Evolutionary conservation across 2,888 invertebrate genomes (phyloP).

Genomic region (Drosophila emarginata): DNA sequence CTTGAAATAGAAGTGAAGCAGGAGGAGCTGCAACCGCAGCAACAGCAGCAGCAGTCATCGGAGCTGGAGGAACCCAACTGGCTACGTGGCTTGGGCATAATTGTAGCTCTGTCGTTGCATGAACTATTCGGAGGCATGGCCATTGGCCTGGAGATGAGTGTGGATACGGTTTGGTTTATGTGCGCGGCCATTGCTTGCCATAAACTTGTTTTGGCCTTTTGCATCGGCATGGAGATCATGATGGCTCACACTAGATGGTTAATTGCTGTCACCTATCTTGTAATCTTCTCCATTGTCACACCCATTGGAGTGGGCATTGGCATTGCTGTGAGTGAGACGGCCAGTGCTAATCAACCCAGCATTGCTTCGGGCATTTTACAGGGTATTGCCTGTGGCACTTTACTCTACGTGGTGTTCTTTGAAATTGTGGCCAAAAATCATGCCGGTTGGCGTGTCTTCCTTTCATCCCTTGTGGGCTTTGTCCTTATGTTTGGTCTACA

Average conservation of each 20-base stretch:
- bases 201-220: slow-evolving; percentile 93
- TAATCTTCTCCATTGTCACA: slow-evolving; percentile 91
- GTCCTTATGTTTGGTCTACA: slow-evolving; percentile 88
- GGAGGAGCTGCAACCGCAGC: background rate
- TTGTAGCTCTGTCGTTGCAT: slow-evolving; percentile 92
- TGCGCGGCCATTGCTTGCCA: slow-evolving; percentile 92
- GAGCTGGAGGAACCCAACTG: slow-evolving; percentile 75
- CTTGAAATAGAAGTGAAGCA: background rate
- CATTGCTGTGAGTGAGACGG: slow-evolving; percentile 87
- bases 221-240: slow-evolving; percentile 92
- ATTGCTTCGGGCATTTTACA: slow-evolving; percentile 87
- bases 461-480: slow-evolving; percentile 88
- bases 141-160: slow-evolving; percentile 89
- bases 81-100: slow-evolving; percentile 89
- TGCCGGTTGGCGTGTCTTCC: slow-evolving; percentile 86
- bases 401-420: slow-evolving; percentile 97
- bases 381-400: slow-evolving; percentile 92
- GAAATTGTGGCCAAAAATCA: slow-evolving; percentile 89
- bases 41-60: slow-evolving; percentile 12
- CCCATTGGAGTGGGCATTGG: slow-evolving; percentile 88
- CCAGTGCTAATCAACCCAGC: slow-evolving; percentile 85
- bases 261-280: slow-evolving; percentile 87
- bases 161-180: slow-evolving; percentile 88
- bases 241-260: slow-evolving; percentile 87
- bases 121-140: slow-evolving; percentile 93